Evolutionary conservation across 2,797 vertebrate genomes (phyloP), one percentile per base, ranked within the genome.

Genomic region (Meda fulgida): DNA sequence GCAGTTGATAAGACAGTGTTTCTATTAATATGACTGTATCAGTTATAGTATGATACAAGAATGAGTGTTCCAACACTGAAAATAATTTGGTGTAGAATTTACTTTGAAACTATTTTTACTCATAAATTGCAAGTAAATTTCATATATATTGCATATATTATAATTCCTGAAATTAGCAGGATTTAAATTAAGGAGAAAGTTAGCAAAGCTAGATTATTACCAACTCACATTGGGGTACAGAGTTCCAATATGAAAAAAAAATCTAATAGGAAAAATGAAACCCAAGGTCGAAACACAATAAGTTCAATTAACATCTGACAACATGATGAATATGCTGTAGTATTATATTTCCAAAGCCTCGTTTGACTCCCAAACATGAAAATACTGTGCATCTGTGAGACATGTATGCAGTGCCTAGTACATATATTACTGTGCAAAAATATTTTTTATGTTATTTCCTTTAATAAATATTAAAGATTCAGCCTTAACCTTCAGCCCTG

Each of bases 401-500:
- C 5, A 0, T 31, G 46, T 29, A 53, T 38, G 48, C 48, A 36
- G 13, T 3, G 7, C 21, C 31, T 31, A 34, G 19, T 34, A 53
- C 73, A 77, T 63, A 63, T 63, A 43, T 65, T 7, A 29, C 16
- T 2, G 36, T 43, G 18, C 58, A 13, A 78, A 78, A 63, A 21
- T 1, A 29, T 29, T 7, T n/a, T 18, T 18, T 55, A 11, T n/a
- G 23, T 71, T 43, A 14, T 58, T 60, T 43, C 19, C 8, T 38
- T 65, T 7, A 5, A 77, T 77, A 29, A 18, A 67, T 36, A 34
- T 83, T 36, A 48, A 65, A 63, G 26, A 23, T 48, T 48, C 81
- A 51, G 71, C 29, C 31, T n/a, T 75, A 75, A 81, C 34, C 48
- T 55, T 70, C 31, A 73, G 46, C 40, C 55, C 55, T 48, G 13